Conservation (phyloP, 2,888 invertebrate genomes). For the Pristionchus fissidentatus region DNA sequence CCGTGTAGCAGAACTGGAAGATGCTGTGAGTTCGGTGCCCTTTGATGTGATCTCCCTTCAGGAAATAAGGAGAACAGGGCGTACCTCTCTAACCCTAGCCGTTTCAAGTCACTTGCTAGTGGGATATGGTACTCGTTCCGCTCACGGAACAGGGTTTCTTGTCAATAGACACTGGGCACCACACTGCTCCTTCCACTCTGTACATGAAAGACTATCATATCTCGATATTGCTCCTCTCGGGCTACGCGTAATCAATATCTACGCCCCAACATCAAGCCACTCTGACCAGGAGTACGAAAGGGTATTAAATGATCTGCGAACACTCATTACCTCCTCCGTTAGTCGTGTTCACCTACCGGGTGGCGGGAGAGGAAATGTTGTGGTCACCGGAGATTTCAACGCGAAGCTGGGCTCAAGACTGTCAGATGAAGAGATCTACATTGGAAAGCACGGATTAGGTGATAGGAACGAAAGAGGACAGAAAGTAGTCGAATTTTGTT, state of each 20-base stretch:
- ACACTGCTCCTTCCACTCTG: background rate
- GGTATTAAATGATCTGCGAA: background rate
- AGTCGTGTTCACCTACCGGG: slow-evolving; percentile 21
- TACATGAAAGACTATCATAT: background rate
- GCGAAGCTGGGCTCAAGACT: background rate
- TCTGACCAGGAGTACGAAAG: background rate
- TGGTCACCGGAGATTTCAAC: background rate
- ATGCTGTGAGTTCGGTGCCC: background rate
- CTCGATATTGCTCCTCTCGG: background rate
- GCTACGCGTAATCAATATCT: background rate
- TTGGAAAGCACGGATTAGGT: background rate
- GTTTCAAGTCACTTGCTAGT: background rate
- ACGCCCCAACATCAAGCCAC: background rate
- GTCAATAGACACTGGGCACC: background rate
- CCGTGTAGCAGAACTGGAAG: background rate
- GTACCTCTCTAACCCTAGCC: background rate
- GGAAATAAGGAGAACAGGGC: background rate
- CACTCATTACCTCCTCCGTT: background rate
- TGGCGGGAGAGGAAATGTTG: background rate
- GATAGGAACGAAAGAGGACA: background rate
- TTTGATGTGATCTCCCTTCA: background rate
- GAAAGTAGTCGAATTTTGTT: background rate
- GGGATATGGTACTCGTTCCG: background rate
- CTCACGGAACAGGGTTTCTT: background rate
- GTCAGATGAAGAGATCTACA: background rate